Evolutionary conservation across 1,140 invertebrate genomes (phyloP), one percentile per base, ranked within the genome.

Genomic region (Pachypeltis micranthus): DNA sequence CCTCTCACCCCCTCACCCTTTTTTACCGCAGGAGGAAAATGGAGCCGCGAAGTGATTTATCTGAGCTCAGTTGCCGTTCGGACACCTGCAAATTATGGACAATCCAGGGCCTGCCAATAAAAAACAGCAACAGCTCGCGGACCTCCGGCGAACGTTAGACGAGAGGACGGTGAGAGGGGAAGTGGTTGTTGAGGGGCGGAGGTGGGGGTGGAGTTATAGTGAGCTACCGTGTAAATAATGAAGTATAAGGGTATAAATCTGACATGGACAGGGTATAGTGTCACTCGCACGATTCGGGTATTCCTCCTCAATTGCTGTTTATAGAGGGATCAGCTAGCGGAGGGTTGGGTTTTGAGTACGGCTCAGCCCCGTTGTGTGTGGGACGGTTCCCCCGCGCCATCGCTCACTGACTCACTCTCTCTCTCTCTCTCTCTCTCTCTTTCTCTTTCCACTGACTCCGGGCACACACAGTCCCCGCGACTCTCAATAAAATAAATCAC

Each of bases 31-130:
- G 31, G 16, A 39, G 31, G 54, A 56, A 56, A 56, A 29, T 59
- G 27, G 27, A 31, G 29, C 25, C 31, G 16, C 25, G 27, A 57
- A 29, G 57, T 59, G 57, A 59, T 59, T 59, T 59, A 59, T 59
- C 24, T 16, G 28, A n/a, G 4, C 28, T 25, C 19, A 56, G 25
- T 25, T 24, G 29, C 57, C 57, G 14, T 59, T 59, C 57, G 57
- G 57, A 59, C 57, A 59, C 57, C 57, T 59, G 57, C 57, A 59
- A 59, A 59, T 59, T 59, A 59, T 59, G 57, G 57, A 59, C 47
- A 51, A 51, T 51, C 47, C n/a, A n/a, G 25, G 24, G 14, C 14
- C 26, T 59, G 57, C 59, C 59, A 61, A 47, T 61, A 61, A 51
- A 61, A 44, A 44, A 51, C 47, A 31, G 39, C 12, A 19, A 61